phyloP scores from a whole-genome alignment of 2,797 vertebrate species.

The Crypturellus tataupa region DNA sequence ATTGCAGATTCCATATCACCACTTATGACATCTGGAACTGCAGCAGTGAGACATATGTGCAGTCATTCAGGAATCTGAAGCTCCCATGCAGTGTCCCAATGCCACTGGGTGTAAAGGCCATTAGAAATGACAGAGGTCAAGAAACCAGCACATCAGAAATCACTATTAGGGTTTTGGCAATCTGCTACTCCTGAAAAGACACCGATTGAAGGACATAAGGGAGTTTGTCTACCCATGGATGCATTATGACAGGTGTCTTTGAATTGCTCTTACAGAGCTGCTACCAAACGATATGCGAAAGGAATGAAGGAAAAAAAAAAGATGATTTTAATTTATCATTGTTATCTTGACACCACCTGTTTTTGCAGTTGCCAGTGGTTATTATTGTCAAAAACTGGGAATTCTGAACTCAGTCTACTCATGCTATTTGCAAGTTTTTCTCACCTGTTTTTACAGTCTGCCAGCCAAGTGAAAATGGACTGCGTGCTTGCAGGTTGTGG shows the following conservation, averaged over 20 bases:
- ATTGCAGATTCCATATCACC: conserved; percentile 97
- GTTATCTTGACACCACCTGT: neutral
- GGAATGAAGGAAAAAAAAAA: neutral
- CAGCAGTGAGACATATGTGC: conserved; percentile 8
- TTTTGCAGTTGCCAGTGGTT: neutral
- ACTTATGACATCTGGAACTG: conserved; percentile 93
- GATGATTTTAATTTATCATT: conserved; percentile 33
- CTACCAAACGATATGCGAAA: conserved; percentile 36
- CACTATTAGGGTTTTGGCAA: neutral
- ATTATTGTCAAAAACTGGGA: conserved; percentile 40
- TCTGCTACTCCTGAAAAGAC: conserved; percentile 33
- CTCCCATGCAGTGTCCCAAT: neutral
- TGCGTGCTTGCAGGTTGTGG: conserved; percentile 96
- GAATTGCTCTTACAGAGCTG: conserved; percentile 43
- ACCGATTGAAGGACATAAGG: neutral
- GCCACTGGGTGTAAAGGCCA: neutral
- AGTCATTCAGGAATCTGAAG: neutral
- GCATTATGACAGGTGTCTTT: conserved; percentile 16
- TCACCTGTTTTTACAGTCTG: conserved; percentile 97
- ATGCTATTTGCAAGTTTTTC: conserved; percentile 25
- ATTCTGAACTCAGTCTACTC: conserved; percentile 18
- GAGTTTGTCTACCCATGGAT: conserved; percentile 33
- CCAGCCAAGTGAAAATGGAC: conserved; percentile 98
- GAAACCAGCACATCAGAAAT: neutral
- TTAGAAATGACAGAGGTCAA: neutral